Percentiles rank a stretch among this genome's conserved stretches.
phyloP scores from a whole-genome alignment of 2,797 vertebrate species.

The Labroides dimidiatus region DNA sequence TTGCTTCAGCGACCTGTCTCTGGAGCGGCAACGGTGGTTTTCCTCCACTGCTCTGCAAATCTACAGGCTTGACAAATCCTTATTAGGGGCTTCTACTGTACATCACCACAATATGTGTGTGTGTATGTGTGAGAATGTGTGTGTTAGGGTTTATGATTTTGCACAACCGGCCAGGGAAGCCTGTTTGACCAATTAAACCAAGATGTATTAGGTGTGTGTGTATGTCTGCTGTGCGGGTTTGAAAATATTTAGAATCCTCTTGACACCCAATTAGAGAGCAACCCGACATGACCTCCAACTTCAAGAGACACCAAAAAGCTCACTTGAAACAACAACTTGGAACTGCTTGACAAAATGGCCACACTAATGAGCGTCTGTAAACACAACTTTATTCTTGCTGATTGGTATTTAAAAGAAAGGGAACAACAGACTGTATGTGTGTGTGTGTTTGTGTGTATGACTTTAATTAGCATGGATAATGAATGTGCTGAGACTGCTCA shows the following conservation, averaged over 20 bases:
- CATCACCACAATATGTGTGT: slow-evolving; percentile 38
- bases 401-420: slow-evolving; percentile 59
- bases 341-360: slow-evolving; percentile 73
- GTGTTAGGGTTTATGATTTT: slow-evolving; percentile 47
- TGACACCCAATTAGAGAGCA: slow-evolving; percentile 84
- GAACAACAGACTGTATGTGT: slow-evolving; percentile 2
- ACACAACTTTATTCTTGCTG: slow-evolving; percentile 70
- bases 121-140: slow-evolving; percentile 37
- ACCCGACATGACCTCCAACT: slow-evolving; percentile 74
- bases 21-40: slow-evolving; percentile 39
- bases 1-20: slow-evolving; percentile 42
- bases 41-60: slow-evolving; percentile 57
- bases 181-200: slow-evolving; percentile 83
- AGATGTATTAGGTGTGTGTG: slow-evolving; percentile 59
- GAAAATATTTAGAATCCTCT: slow-evolving; percentile 82
- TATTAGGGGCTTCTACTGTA: slow-evolving; percentile 69
- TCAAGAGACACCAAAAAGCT: slow-evolving; percentile 73
- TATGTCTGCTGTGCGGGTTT: slow-evolving; percentile 52
- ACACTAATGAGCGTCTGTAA: slow-evolving; percentile 71
- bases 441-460: background rate
- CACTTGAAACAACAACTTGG: slow-evolving; percentile 75
- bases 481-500: slow-evolving; percentile 14
- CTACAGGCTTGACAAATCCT: slow-evolving; percentile 72
- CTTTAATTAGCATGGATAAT: slow-evolving; percentile 43
- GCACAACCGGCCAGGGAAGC: slow-evolving; percentile 61